phyloP scores from a whole-genome alignment of 2,797 vertebrate genomes.

The Danio tinwini region DNA sequence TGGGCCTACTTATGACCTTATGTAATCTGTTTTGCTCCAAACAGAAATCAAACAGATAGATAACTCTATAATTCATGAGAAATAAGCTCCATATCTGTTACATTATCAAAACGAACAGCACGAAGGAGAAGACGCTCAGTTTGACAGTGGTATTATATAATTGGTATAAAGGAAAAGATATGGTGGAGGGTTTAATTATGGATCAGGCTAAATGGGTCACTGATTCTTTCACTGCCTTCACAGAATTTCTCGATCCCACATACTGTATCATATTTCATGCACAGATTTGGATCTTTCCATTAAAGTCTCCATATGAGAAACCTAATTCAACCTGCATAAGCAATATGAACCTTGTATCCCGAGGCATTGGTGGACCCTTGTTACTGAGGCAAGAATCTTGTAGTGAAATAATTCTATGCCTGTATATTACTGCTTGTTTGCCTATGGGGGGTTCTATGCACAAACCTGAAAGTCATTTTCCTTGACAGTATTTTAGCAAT shows the following conservation, averaged over 20 bases:
- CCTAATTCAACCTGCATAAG: neutral
- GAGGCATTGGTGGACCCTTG: neutral
- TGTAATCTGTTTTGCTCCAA: slow-evolving; percentile 18
- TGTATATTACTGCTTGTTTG: neutral
- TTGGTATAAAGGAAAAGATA: slow-evolving; percentile 15
- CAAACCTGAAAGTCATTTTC: neutral
- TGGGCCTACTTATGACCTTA: slow-evolving; percentile 28
- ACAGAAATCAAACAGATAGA: neutral
- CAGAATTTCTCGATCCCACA: slow-evolving; percentile 4
- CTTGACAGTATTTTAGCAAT: neutral
- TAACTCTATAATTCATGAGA: neutral
- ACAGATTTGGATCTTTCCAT: neutral
- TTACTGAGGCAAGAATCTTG: neutral
- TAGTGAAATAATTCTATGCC: neutral
- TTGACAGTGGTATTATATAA: slow-evolving; percentile 41
- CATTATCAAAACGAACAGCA: slow-evolving; percentile 26
- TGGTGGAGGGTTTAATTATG: slow-evolving; percentile 47
- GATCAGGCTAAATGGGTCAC: slow-evolving; percentile 25
- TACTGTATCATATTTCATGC: neutral
- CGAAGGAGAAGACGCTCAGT: slow-evolving; percentile 8
- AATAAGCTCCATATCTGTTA: neutral
- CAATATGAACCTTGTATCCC: neutral
- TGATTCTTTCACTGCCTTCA: neutral
- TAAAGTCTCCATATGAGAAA: neutral
- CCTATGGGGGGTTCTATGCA: neutral